Base-by-base conservation (phyloP, 35 echinoderm and acorn worm genomes). In the Apostichopus parvimensis region DNA sequence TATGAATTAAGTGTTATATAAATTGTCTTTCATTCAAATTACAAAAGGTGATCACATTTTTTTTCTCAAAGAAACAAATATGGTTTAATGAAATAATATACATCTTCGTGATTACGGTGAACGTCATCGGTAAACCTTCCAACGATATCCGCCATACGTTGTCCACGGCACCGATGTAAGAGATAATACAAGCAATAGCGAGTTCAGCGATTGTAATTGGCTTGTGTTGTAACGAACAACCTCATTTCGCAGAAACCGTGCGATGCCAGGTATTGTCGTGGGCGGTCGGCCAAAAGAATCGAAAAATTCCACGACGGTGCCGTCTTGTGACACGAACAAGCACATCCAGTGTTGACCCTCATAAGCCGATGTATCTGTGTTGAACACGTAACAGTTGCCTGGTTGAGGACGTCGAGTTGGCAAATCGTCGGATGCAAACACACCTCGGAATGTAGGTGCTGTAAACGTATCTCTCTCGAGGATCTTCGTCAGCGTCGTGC, bases 261-360 rank as follows among this genome's bases (percentile, higher is more conserved):
- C 79, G 54, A 82, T 28, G 9, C 79, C 80, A 0, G 80, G 54
- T 54, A 83, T 83, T 1, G 80, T 83, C 34, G 80, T 83, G 24
- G 80, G 80, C 52, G 57, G 56, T 68, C 86, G 56, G 4, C 86
- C 86, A 28, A 70, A 87, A 23, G 86, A 87, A 28, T 68, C 86
- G 59, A 68, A 87, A 68, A 71, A 87, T 87, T 87, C 86, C 2
- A 87, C 60, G 58, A 23, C 9, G 26, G 2, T 18, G 20, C 18
- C 1, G 58, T 9, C 11, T 60, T 5, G 7, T 12, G 34, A 54
- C 58, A 12, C 6, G 80, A 34, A 83, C 4, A 83, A 17, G 13
- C 80, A 83, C 17, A 57, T 53, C 13, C 80, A 83, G 5, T 57
- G 80, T 55, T 9, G 23, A 34, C 80, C 53, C 22, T 52, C 53